Evolutionary conservation across 2,113 vertebrate genomes (phyloP).

Genomic region (Ursus arctos): DNA sequence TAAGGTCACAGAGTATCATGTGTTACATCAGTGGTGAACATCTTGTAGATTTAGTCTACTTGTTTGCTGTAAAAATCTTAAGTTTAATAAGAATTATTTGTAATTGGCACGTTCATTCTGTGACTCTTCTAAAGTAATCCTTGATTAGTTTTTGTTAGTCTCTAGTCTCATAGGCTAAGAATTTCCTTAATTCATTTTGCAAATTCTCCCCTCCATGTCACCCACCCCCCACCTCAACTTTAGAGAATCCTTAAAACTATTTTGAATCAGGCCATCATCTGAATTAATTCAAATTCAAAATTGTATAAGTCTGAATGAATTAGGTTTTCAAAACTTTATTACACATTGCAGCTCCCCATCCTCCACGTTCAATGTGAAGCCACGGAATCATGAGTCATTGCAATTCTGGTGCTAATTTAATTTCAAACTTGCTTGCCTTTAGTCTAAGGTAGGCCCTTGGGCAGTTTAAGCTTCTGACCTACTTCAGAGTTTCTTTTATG

Average conservation of each 20-base stretch:
- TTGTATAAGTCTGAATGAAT: background rate
- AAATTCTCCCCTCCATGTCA: background rate
- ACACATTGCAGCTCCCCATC: background rate
- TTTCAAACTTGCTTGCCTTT: slow-evolving; percentile 44
- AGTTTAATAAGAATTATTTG: slow-evolving; percentile 6
- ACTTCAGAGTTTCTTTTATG: slow-evolving; percentile 71
- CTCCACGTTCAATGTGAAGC: background rate
- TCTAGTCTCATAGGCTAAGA: background rate
- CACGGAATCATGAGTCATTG: slow-evolving; percentile 42
- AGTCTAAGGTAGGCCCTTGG: slow-evolving; percentile 17
- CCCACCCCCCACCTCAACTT: background rate
- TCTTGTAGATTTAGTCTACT: background rate
- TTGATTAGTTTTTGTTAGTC: background rate
- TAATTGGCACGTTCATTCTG: background rate
- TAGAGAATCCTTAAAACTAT: background rate
- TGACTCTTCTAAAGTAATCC: background rate
- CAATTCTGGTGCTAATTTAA: slow-evolving; percentile 61
- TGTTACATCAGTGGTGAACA: background rate
- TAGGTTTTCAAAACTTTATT: background rate
- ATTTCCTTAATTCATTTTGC: background rate
- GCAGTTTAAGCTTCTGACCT: slow-evolving; percentile 68
- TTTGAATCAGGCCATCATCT: background rate
- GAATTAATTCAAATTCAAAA: slow-evolving; percentile 39
- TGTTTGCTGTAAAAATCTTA: background rate
- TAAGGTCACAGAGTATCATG: background rate